Base-by-base conservation (phyloP, 2,888 invertebrate species). In the Acrocyrtus sp. region DNA sequence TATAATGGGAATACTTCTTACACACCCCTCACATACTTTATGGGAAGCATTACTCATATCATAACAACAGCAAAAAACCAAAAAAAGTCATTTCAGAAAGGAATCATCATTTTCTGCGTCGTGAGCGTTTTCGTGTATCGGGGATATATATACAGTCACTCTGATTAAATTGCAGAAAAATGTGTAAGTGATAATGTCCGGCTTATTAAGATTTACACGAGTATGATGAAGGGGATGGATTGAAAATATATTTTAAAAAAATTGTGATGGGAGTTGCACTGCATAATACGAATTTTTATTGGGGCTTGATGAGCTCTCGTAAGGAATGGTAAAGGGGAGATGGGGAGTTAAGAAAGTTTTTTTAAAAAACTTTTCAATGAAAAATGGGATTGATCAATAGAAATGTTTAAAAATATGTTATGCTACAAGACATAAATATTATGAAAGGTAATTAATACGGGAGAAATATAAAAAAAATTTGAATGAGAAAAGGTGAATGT, bases 1-100 rank as follows among this genome's bases (percentile, higher is more conserved):
- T n/a, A n/a, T n/a, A n/a, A n/a, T n/a, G n/a, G n/a, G n/a, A 15
- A 19, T 50, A 29, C 39, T 51, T 34, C 56, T 50, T 47, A 65
- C 62, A 69, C 75, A 68, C 77, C 78, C 76, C 77, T 74, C 58
- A 72, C 74, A 78, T 79, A 77, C 67, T 78, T 78, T 79, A 79
- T 78, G 76, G 74, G 63, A 60, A 53, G 63, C 60, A 76, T 79
- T 75, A 79, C 62, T 79, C 75, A 79, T 72, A 72, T 70, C 61
- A 75, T 68, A 70, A 74, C 61, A 74, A 63, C n/a, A n/a, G n/a
- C 63, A 47, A 65, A 72, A 65, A 58, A 68, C 60, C 68, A 8
- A 34, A n/a, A n/a, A n/a, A 21, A 68, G 54, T 69, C 69, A 69
- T 69, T 61, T 61, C 54, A n/a, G n/a, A n/a, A n/a, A n/a, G 24